Evolutionary conservation across 2,797 vertebrate species (phyloP).

Genomic region (Mionectes olivaceus): DNA sequence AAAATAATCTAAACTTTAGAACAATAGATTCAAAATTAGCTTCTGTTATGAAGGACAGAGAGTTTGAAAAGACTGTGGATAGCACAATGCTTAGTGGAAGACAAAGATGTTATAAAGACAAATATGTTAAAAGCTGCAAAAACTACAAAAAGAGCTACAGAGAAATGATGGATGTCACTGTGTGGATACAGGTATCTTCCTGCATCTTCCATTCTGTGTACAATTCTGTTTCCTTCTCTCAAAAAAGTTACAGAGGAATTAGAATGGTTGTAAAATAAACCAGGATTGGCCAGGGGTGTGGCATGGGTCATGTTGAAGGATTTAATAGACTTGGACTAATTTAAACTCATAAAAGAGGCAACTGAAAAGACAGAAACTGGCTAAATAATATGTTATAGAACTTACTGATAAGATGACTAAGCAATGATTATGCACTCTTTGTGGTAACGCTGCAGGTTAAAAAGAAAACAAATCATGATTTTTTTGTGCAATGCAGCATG

Average conservation of each 20-base stretch:
- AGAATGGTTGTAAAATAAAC: neutral
- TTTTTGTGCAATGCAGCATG: neutral
- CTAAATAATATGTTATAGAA: neutral
- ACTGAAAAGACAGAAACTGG: neutral
- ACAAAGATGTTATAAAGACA: too few relatives aligned
- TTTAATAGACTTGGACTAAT: neutral
- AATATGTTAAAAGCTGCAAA: neutral
- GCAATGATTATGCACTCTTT: neutral
- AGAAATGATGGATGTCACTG: neutral
- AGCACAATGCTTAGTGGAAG: neutral
- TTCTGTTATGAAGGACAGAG: neutral
- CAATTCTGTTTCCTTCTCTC: neutral
- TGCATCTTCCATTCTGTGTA: neutral
- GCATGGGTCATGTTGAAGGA: neutral
- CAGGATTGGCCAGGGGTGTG: neutral
- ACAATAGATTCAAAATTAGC: neutral
- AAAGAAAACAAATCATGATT: neutral
- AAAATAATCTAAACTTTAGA: neutral
- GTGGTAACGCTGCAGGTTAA: neutral
- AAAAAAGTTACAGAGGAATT: neutral
- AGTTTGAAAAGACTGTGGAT: neutral
- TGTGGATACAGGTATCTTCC: neutral
- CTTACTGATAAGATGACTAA: neutral
- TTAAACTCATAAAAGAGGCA: neutral
- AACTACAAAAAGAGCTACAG: neutral